Evolutionary conservation across 2,797 vertebrate genomes (phyloP), one percentile per base, ranked within the genome.

Genomic region (Chiloscyllium punctatum): DNA sequence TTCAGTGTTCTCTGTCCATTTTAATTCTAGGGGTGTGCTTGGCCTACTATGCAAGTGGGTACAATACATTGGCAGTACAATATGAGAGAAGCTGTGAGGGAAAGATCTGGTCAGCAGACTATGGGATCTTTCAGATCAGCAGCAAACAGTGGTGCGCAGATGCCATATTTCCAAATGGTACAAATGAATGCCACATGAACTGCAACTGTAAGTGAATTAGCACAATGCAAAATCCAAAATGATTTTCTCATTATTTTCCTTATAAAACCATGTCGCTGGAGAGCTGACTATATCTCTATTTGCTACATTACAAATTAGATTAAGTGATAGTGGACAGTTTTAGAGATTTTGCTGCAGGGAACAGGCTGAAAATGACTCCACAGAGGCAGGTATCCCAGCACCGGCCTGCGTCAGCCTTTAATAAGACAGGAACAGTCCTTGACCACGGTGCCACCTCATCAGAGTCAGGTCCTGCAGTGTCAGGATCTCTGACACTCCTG

Each of bases 121-220:
- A 25, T 27, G 91, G 91, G 33, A 68, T 94, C 18, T 94, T 94
- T 25, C 66, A 94, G 91, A 94, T 94, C n/a, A 94, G 42, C 37
- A 94, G 91, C 13, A 0, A 48, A 9, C 25, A 7, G 33, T 94
- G 91, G 91, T 94, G 91, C 11, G 0, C 30, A 1, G 53, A 90
- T n/a, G 1, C 1, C 18, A 18, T 11, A 57, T 66, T 23, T 66
- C 90, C 90, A 0, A 13, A 25, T 94, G 18, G 0, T 94, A 6
- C 16, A 37, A 48, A 94, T 25, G 21, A 0, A 66, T 94, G 91
- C 27, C 3, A 25, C 4, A 37, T 94, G 6, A 18, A 42, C 2
- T 94, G 91, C 9, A 0, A 3, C 5, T 21, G 91, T 94, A 66
- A 2, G 51, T 62, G 87, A 42, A 42, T 6, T 15, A 42, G 6